phyloP scores from a whole-genome alignment of 2,113 vertebrate species.

The Sinosuthora webbiana region DNA sequence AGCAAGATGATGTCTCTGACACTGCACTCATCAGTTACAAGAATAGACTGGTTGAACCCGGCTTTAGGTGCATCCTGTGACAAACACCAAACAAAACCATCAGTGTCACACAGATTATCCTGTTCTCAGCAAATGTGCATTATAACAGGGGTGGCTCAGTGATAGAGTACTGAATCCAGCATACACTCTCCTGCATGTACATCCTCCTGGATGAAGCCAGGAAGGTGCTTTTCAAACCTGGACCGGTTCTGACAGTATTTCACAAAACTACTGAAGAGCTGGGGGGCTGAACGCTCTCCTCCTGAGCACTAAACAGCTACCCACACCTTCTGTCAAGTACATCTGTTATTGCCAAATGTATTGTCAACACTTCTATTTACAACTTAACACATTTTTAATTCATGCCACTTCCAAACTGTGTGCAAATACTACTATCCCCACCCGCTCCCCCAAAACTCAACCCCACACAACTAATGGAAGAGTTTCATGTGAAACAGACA shows the following conservation, averaged over 20 bases:
- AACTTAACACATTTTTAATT: constrained; percentile 70
- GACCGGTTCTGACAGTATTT: neutral
- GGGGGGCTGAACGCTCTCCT: neutral
- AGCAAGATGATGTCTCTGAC: neutral
- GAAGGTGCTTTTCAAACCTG: neutral
- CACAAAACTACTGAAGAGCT: neutral
- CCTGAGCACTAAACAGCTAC: constrained; percentile 34
- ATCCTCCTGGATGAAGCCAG: neutral
- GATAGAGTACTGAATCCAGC: accelerated
- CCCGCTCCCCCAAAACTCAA: neutral
- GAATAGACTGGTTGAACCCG: neutral
- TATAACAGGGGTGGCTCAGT: neutral
- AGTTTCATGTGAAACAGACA: neutral
- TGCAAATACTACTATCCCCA: constrained; percentile 30
- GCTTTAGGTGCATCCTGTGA: neutral
- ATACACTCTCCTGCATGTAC: neutral
- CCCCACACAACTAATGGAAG: neutral
- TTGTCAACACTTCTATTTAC: constrained; percentile 71
- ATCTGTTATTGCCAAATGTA: constrained; percentile 53
- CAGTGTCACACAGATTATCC: neutral
- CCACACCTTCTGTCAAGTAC: constrained; percentile 71
- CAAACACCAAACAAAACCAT: neutral
- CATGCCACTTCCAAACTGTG: constrained; percentile 50
- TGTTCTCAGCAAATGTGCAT: neutral
- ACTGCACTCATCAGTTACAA: neutral